Conservation (phyloP, 2,888 invertebrate species). For the Choristoneura rosaceana region DNA sequence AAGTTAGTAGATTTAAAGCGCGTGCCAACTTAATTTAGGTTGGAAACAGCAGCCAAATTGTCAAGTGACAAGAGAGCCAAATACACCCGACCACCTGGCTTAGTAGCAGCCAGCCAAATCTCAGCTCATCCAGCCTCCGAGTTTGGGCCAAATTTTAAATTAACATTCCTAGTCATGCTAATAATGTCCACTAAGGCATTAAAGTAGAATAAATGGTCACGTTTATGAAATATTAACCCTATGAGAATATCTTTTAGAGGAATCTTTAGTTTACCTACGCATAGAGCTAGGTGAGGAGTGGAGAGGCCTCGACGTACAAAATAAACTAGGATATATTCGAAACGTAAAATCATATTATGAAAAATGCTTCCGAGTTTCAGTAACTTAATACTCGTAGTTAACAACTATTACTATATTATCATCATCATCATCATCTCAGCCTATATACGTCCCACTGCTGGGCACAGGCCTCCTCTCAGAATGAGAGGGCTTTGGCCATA, state of each 20-base stretch:
- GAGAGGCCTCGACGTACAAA: constrained; percentile 3
- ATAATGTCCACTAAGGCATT: constrained; percentile 38
- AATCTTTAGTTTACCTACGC: constrained; percentile 56
- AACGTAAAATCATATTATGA: background rate
- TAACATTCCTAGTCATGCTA: constrained; percentile 49
- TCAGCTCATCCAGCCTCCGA: constrained; percentile 42
- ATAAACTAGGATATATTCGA: background rate
- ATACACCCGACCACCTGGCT: constrained; percentile 62
- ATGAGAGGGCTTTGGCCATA: too few species aligned
- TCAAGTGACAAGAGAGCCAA: constrained; percentile 59
- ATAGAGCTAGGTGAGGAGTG: background rate
- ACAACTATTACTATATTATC: too few species aligned
- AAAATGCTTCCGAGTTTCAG: background rate
- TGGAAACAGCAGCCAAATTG: constrained; percentile 61
- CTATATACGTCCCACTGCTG: too few species aligned
- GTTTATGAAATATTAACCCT: constrained; percentile 83
- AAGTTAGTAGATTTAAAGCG: constrained; percentile 28
- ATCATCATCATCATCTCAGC: too few species aligned
- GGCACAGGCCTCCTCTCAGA: too few species aligned
- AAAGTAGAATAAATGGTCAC: constrained; percentile 63
- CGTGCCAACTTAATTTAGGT: constrained; percentile 59
- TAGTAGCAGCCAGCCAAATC: constrained; percentile 55
- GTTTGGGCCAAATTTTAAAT: constrained; percentile 69
- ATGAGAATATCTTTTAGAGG: constrained; percentile 65
- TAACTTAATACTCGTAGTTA: too few species aligned